Base-by-base conservation (phyloP, 2,113 vertebrate species). In the Noturus placidus region DNA sequence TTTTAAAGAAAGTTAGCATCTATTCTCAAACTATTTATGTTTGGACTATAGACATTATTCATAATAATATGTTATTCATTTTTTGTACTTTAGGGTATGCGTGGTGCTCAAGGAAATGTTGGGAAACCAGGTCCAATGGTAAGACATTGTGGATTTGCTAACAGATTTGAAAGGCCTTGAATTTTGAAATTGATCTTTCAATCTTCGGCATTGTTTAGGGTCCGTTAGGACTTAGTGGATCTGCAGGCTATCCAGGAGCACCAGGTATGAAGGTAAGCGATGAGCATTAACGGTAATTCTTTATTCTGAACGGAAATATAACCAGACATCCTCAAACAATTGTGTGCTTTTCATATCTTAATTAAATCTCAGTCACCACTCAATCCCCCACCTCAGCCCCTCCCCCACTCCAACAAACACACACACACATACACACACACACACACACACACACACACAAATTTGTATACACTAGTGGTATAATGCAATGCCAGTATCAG, bases 241-340 rank as follows among this genome's bases (percentile, higher is more conserved):
- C 98, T 5, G 38, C 97, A 74, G 98, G 98, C 79, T 99, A 99
- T 94, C 98, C 98, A 86, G 98, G 98, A 92, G 88, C 90, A 81
- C 98, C 98, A 91, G 98, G 98, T 85, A 91, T 97, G 92, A 99
- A 99, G 96, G 98, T 96, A 93, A 93, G 92, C 91, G 83, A 19
- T 65, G 6, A 33, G 11, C 4, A 57, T 3, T 35, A 35, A 22
- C 4, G 6, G 9, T 57, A 22, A 57, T 57, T 79, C 2, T 54
- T 78, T 30, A 30, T 54, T 35, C 4, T 33, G 35, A 57, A 22
- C n/a, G 22, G 78, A 57, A 33, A 33, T 20, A 30, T 22, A 0
- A 35, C 2, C 30, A 33, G 8, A 19, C 7, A 79, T 56, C 0
- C n/a, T 5, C 50, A 42, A 79, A 65, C 17, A 52, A n/a, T 7